Evolutionary conservation across 2,113 vertebrate genomes (phyloP).

Genomic region (Ondatra zibethicus): DNA sequence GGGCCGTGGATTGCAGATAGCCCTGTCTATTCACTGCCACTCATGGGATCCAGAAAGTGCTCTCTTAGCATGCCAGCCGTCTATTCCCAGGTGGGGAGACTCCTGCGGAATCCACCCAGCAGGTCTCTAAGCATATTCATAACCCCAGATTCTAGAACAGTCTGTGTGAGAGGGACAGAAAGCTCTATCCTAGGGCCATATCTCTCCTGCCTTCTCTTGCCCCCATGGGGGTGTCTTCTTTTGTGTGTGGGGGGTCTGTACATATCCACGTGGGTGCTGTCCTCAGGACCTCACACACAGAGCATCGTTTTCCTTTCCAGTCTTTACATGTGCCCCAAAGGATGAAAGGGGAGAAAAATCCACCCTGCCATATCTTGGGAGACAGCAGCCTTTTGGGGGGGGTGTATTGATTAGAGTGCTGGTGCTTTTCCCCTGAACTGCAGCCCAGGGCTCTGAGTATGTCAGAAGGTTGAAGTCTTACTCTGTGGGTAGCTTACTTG

Average conservation of each 20-base stretch:
- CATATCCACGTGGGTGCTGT: neutral
- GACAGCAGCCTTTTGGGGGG: neutral
- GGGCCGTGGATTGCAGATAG: neutral
- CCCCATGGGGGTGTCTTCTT: neutral
- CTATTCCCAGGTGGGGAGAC: neutral
- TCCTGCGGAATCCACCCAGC: neutral
- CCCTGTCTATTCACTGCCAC: fast-evolving
- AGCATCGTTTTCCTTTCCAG: neutral
- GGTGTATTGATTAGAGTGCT: neutral
- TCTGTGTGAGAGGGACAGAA: neutral
- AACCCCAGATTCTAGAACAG: neutral
- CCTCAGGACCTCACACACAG: no score
- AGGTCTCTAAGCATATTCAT: neutral
- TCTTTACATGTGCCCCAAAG: neutral
- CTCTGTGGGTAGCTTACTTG: neutral
- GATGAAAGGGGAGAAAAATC: neutral
- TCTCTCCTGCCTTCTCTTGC: neutral
- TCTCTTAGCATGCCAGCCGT: neutral
- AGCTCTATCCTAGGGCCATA: fast-evolving
- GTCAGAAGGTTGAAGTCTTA: neutral
- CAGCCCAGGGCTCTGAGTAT: neutral
- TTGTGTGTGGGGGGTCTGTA: neutral
- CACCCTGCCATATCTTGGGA: neutral
- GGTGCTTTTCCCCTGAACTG: neutral
- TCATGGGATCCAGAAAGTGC: neutral